Evolutionary conservation across 1,140 invertebrate species (phyloP).

Genomic region (Drosophila obscura): DNA sequence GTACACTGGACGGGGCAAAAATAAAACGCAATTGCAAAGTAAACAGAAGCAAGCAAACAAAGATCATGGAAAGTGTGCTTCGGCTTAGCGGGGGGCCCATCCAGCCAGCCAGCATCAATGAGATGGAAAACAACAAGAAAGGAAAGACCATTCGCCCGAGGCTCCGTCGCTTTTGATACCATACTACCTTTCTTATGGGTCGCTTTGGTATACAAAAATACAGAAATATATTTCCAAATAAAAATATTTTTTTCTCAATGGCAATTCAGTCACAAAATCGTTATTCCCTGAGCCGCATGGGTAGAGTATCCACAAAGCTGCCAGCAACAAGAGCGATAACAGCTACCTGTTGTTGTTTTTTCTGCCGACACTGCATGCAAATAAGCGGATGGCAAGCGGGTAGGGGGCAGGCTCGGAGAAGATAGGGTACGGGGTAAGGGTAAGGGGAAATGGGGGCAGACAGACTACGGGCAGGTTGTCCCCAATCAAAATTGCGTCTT

Average conservation of each 20-base stretch:
- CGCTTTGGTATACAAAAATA: too few species aligned
- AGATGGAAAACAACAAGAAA: conserved; percentile 15
- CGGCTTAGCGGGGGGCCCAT: conserved; percentile 1
- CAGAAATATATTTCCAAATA: too few species aligned
- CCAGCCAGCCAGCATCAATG: conserved; percentile 16
- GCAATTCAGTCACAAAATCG: too few species aligned
- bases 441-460: conserved; percentile 4
- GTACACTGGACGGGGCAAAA: background rate
- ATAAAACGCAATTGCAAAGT: conserved; percentile 12
- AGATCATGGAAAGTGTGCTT: conserved; percentile 14
- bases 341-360: conserved; percentile 24
- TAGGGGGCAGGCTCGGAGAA: too few species aligned
- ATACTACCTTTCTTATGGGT: too few species aligned
- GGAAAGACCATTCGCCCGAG: too few species aligned
- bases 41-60: conserved; percentile 5
- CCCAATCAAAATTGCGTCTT: conserved; percentile 22
- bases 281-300: too few species aligned
- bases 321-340: background rate
- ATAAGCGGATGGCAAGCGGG: background rate
- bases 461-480: conserved; percentile 2
- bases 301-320: background rate
- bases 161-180: too few species aligned
- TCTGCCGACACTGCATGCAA: background rate
- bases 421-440: too few species aligned
- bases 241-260: too few species aligned